Evolutionary conservation across 2,888 invertebrate genomes (phyloP), one percentile per base, ranked within the genome.

Genomic region (Caenorhabditis uteleia): DNA sequence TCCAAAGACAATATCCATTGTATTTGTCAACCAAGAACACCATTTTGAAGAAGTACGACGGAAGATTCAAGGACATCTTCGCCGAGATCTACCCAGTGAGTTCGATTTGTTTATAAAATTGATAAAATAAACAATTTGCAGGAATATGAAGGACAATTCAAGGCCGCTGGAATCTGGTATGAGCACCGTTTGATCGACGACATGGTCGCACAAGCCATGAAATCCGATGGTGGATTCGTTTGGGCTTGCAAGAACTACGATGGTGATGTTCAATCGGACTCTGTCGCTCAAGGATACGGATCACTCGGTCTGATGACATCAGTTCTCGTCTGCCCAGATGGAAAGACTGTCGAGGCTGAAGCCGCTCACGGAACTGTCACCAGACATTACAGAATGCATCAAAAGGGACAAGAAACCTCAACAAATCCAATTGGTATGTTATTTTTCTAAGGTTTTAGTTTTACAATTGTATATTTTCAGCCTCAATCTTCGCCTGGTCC

Each of bases 241-340:
- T 98, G 97, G 97, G 95, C 97, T 8, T 98, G 97, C 85, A 98
- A 98, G 85, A 98, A 98, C 85, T 98, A 98, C 84, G 97, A 98
- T 83, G 97, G 97, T 38, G 97, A 98, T 85, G 97, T 98, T 0
- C 97, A 98, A 85, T 95, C 94, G 0, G 97, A 98, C 85, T 92
- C 94, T 0, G 92, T 98, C 26, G 97, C 97, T 60, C 97, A 98
- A 86, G 86, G 87, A 29, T 87, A 86, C 78, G 88, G 97, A 14
- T 95, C 95, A 1, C 87, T 97, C 58, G 97, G 97, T 74, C 88
- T 98, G 75, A 98, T 98, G 98, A 98, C 97, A 0, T 95, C 94
- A 14, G 97, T 98, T 1, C 87, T 98, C 38, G 85, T 97, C 53
- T 95, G 94, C 83, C 97, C 97, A 4, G 97, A 98, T 86, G 97